These are phyloP conservation scores for Colletes latitarsis DNA, from an alignment of 1,140 invertebrate genomes.

Conservation along the genomic window DNA sequence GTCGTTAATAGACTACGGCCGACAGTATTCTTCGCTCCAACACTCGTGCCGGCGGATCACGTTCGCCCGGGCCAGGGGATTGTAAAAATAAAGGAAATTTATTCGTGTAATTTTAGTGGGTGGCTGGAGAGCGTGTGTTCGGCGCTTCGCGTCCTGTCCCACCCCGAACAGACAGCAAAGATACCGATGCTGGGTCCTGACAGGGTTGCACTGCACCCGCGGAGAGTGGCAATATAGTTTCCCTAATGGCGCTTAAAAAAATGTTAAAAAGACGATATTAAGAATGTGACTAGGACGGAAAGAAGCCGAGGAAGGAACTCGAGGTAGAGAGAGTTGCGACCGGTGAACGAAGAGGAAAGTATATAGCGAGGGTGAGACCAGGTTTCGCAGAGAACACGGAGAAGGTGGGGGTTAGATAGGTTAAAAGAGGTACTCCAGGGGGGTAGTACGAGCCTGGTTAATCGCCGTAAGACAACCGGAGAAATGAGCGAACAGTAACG, in stretches of 20 bases:
- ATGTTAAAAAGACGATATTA: slow-evolving; percentile 81
- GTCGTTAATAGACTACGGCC: slow-evolving; percentile 70
- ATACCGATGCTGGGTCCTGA: slow-evolving; percentile 11
- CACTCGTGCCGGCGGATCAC: slow-evolving; percentile 42
- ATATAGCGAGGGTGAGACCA: slow-evolving; percentile 29
- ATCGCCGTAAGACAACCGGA: slow-evolving; percentile 81
- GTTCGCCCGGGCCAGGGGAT: slow-evolving; percentile 63
- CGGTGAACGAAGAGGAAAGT: slow-evolving; percentile 42
- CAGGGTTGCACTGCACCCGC: slow-evolving; percentile 51
- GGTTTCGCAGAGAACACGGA: slow-evolving; percentile 1
- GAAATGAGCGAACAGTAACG: slow-evolving; percentile 80
- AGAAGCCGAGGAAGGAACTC: slow-evolving; percentile 60
- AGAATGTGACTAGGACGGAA: slow-evolving; percentile 77
- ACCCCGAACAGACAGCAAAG: slow-evolving; percentile 33
- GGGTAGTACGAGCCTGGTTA: slow-evolving; percentile 78
- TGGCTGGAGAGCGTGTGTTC: slow-evolving; percentile 62
- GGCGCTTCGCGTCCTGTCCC: slow-evolving; percentile 57
- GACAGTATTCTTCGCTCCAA: slow-evolving; percentile 30
- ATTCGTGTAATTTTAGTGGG: slow-evolving; percentile 77
- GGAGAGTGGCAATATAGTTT: slow-evolving; percentile 80
- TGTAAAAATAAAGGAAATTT: slow-evolving; percentile 81
- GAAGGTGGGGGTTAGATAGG: slow-evolving; percentile 31
- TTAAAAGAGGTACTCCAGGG: slow-evolving; percentile 63
- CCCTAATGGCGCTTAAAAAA: slow-evolving; percentile 81
- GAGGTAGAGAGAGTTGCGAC: slow-evolving; percentile 24